A percentile compares a stretch with the other conserved stretches of the same genome.
Conservation (phyloP, 2,888 invertebrate species). For the Pterostichus niger region DNA sequence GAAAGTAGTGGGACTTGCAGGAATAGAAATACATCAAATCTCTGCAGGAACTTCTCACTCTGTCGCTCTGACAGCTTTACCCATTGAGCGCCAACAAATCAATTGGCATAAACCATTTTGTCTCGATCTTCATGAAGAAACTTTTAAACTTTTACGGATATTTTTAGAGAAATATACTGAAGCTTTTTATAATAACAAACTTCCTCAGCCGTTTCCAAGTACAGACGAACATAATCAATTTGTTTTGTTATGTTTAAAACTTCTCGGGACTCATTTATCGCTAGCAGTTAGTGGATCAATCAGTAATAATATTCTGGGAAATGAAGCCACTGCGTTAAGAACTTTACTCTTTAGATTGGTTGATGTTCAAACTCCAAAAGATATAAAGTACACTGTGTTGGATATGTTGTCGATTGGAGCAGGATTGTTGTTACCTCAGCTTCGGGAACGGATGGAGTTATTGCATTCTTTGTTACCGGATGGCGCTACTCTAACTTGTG, state of each 20-base stretch:
- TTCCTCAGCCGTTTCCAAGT: constrained; percentile 78
- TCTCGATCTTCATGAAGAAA: constrained; percentile 81
- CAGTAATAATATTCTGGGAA: constrained; percentile 77
- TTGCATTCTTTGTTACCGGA: constrained; percentile 79
- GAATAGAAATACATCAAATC: constrained; percentile 80
- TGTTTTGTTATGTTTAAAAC: constrained; percentile 79
- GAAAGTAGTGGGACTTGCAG: constrained; percentile 80
- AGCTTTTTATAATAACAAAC: constrained; percentile 76
- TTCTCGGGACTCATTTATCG: constrained; percentile 81
- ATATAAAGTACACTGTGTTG: constrained; percentile 79
- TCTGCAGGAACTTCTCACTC: constrained; percentile 83
- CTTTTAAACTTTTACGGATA: constrained; percentile 79
- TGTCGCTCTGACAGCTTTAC: constrained; percentile 81
- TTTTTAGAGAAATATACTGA: constrained; percentile 81
- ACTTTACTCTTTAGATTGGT: constrained; percentile 79
- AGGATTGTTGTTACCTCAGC: constrained; percentile 80
- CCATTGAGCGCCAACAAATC: constrained; percentile 78
- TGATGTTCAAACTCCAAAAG: constrained; percentile 77
- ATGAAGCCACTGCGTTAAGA: constrained; percentile 79
- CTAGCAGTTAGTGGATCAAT: constrained; percentile 79
- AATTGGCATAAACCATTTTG: constrained; percentile 82
- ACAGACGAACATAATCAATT: constrained; percentile 79
- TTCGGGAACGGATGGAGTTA: constrained; percentile 81
- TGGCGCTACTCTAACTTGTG: constrained; percentile 79
- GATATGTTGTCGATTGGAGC: constrained; percentile 82